phyloP scores from a whole-genome alignment of 2,888 invertebrate genomes.

The Drepana falcataria region DNA sequence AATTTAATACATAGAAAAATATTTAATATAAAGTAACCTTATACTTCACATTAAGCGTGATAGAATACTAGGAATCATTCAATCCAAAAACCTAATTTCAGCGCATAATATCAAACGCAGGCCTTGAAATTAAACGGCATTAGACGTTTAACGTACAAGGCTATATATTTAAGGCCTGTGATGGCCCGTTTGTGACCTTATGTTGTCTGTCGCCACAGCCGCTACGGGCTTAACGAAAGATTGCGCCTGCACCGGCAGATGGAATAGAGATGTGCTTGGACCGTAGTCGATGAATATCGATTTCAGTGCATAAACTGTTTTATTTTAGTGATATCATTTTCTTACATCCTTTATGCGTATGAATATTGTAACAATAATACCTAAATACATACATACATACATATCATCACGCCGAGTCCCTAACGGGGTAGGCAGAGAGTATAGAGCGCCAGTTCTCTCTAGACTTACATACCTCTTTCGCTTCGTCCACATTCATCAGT shows the following conservation, averaged over 20 bases:
- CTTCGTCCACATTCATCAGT: too few species aligned
- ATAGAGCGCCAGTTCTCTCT: too few species aligned
- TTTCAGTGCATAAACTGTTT: too few species aligned
- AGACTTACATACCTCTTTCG: too few species aligned
- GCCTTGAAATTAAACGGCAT: slow-evolving; percentile 63
- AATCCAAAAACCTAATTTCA: not conserved
- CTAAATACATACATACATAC: too few species aligned
- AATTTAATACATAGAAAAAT: too few species aligned
- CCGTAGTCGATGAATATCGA: slow-evolving; percentile 19
- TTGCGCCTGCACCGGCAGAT: slow-evolving; percentile 43
- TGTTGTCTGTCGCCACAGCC: slow-evolving; percentile 68
- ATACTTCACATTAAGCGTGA: not conserved
- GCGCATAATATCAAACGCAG: slow-evolving; percentile 40
- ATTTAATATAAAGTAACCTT: too few species aligned
- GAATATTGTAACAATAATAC: too few species aligned
- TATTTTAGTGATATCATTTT: too few species aligned
- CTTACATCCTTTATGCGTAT: too few species aligned
- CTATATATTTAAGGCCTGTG: slow-evolving; percentile 68
- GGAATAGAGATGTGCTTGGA: slow-evolving; percentile 10
- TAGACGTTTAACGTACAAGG: slow-evolving; percentile 70
- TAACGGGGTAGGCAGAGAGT: too few species aligned
- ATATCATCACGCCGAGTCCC: too few species aligned
- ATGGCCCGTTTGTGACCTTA: slow-evolving; percentile 71
- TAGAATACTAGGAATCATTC: not conserved
- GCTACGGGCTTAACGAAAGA: slow-evolving; percentile 63